Percentiles rank a stretch among this genome's conserved stretches.
Conservation (phyloP, 2,797 vertebrate species). For the Sarcoramphus papa region DNA sequence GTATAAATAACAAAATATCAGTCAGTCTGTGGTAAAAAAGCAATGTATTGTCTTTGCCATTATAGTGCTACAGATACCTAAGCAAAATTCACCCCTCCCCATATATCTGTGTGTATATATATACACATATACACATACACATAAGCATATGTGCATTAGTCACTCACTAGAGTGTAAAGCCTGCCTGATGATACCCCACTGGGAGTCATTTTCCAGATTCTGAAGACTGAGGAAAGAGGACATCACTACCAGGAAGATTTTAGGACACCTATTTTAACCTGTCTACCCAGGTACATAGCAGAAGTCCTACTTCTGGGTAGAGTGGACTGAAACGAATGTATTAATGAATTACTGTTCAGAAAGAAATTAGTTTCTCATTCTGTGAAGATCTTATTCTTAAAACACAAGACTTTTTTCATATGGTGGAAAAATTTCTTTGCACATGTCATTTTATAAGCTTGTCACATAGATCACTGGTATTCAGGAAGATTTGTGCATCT, state of each 20-base stretch:
- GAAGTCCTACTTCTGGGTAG: neutral
- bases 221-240: neutral
- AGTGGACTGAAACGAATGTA: neutral
- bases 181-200: neutral
- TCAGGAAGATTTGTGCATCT: neutral
- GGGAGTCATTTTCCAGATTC: neutral
- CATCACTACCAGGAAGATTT: neutral
- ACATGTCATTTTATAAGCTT: neutral
- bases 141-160: neutral
- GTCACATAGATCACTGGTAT: neutral
- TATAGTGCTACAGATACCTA: neutral
- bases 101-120: neutral
- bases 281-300: accelerated
- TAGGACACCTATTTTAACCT: neutral
- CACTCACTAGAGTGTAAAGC: neutral
- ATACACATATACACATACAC: neutral
- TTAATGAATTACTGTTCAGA: neutral
- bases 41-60: neutral
- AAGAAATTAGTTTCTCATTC: neutral
- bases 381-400: neutral
- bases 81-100: neutral
- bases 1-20: neutral
- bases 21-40: neutral
- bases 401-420: neutral
- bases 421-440: neutral